Conservation (phyloP, 2,888 invertebrate species). For the Cremastinae sp. region DNA sequence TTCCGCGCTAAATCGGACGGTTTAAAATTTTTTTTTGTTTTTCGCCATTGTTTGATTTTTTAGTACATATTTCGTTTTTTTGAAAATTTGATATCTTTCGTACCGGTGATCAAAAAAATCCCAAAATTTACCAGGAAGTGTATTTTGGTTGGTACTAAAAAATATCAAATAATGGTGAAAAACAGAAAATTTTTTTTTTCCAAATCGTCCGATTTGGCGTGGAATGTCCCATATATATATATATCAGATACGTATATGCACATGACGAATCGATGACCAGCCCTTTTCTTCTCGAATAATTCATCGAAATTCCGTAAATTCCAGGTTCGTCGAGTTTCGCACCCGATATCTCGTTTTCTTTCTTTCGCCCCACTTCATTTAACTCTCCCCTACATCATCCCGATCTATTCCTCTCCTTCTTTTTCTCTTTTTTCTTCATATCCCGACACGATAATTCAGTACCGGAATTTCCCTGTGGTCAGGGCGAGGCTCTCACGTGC, state of each 20-base stretch:
- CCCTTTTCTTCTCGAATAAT: conserved; percentile 55
- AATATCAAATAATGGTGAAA: no score
- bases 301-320: conserved; percentile 60
- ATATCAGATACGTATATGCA: conserved; percentile 21
- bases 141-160: no score
- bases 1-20: no score
- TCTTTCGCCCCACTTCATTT: background rate
- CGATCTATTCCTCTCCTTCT: background rate
- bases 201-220: no score
- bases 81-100: no score
- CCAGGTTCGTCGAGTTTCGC: conserved; percentile 46
- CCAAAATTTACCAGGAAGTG: no score
- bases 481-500: conserved; percentile 41
- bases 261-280: conserved; percentile 49
- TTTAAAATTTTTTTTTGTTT: no score
- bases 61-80: no score
- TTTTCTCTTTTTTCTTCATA: conserved; percentile 4
- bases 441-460: conserved; percentile 42
- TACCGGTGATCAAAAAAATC: no score
- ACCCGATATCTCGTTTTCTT: conserved; percentile 18
- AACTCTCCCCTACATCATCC: background rate
- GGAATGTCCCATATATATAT: no score
- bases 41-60: no score
- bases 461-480: conserved; percentile 53
- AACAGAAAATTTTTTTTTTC: no score